Evolutionary conservation across 2,797 vertebrate genomes (phyloP).

Genomic region (Rallus crepitans): DNA sequence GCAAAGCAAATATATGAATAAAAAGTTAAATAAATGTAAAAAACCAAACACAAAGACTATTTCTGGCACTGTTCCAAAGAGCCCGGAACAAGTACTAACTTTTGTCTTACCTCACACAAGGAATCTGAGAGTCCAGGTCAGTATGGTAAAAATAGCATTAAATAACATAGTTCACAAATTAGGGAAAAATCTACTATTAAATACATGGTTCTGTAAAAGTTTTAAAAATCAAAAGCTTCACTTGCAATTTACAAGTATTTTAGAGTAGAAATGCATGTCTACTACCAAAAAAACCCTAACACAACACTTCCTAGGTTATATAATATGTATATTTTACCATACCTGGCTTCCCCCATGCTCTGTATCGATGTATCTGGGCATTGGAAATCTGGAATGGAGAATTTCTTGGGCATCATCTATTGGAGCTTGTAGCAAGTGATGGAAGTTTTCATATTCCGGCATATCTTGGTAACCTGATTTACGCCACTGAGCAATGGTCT

Average conservation of each 20-base stretch:
- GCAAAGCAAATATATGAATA: background rate
- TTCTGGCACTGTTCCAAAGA: background rate
- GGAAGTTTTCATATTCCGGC: slow-evolving; percentile 95
- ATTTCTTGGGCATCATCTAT: slow-evolving; percentile 96
- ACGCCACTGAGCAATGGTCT: slow-evolving; percentile 97
- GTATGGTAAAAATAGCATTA: background rate
- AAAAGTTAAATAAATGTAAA: background rate
- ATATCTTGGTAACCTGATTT: slow-evolving; percentile 96
- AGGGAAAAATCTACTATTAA: background rate
- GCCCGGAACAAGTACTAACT: background rate
- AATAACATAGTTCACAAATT: background rate
- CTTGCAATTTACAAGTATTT: background rate
- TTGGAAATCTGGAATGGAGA: slow-evolving; percentile 94
- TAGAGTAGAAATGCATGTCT: background rate
- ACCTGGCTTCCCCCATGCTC: slow-evolving; percentile 98
- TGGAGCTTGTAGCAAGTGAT: slow-evolving; percentile 93
- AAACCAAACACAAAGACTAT: background rate
- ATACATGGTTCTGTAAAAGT: background rate
- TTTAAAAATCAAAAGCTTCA: background rate
- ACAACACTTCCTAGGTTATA: background rate
- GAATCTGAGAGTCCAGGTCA: background rate
- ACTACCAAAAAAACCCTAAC: background rate
- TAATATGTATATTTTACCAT: background rate
- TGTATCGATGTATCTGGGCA: slow-evolving; percentile 97
- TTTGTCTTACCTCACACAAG: background rate